A percentile compares a stretch with the other conserved stretches of the same genome.
Evolutionary conservation across 1,140 invertebrate genomes (phyloP).

Genomic region (Micrasema minimum): DNA sequence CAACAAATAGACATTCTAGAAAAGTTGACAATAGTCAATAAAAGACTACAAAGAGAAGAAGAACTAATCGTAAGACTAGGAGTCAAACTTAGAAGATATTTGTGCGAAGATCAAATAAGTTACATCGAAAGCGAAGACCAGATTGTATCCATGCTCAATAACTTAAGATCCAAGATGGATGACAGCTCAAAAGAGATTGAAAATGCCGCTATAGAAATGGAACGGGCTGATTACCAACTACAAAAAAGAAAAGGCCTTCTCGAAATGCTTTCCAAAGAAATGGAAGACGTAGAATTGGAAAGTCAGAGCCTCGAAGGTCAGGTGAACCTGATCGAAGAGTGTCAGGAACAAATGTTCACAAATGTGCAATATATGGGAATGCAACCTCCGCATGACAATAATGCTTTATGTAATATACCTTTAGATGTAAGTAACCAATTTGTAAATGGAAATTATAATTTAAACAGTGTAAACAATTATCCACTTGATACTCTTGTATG

Average conservation of each 20-base stretch:
- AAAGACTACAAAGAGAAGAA: conserved; percentile 76
- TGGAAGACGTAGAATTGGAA: conserved; percentile 72
- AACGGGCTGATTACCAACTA: conserved; percentile 73
- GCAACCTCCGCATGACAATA: conserved; percentile 25
- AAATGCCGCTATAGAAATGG: conserved; percentile 72
- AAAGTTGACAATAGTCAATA: conserved; percentile 77
- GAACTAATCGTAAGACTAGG: conserved; percentile 73
- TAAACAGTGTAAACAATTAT: conserved; percentile 56
- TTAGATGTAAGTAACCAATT: conserved; percentile 49
- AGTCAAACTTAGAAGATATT: conserved; percentile 73
- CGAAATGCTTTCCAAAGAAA: conserved; percentile 72
- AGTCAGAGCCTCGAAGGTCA: conserved; percentile 62
- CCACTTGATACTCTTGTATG: conserved; percentile 65
- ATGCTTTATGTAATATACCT: conserved; percentile 44
- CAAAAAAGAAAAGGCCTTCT: conserved; percentile 72
- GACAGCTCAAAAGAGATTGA: conserved; percentile 64
- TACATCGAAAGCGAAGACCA: conserved; percentile 67
- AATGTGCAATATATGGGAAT: conserved; percentile 38
- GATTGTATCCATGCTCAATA: conserved; percentile 62
- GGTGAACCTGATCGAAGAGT: conserved; percentile 54
- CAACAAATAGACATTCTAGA: conserved; percentile 75
- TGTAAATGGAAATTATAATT: conserved; percentile 48
- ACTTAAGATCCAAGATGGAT: conserved; percentile 60
- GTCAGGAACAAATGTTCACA: conserved; percentile 5
- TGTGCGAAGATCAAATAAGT: conserved; percentile 69